Evolutionary conservation across 37 sponge, comb jelly and placozoan species (phyloP).

Genomic region (Dysidea cf. avara): DNA sequence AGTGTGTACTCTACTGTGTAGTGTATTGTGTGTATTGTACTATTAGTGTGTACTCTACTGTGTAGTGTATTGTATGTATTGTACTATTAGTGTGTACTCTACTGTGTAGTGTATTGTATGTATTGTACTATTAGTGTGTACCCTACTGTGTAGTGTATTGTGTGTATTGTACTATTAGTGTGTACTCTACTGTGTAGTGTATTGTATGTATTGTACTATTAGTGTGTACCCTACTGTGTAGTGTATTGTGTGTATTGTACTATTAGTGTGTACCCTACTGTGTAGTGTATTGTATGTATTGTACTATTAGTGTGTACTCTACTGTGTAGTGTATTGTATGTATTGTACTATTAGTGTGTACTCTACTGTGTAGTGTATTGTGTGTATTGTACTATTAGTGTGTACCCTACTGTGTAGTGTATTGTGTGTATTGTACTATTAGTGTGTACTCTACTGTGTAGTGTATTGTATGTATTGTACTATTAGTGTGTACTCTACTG

Average conservation of each 20-base stretch:
- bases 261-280: too few relatives aligned
- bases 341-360: neutral
- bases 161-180: neutral
- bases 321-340: conserved; percentile 32
- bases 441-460: too few relatives aligned
- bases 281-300: conserved; percentile 4
- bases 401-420: too few relatives aligned
- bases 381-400: neutral
- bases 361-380: conserved; percentile 40
- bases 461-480: neutral
- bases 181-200: too few relatives aligned
- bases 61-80: conserved; percentile 4
- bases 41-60: too few relatives aligned
- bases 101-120: conserved; percentile 32
- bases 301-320: neutral
- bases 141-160: conserved; percentile 40
- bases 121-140: neutral
- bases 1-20: too few relatives aligned
- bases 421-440: neutral
- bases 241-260: neutral
- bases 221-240: too few relatives aligned
- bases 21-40: neutral
- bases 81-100: neutral
- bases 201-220: neutral
- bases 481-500: too few relatives aligned